Evolutionary conservation across 2,888 invertebrate genomes (phyloP).

Genomic region (Hyposoter didymator): DNA sequence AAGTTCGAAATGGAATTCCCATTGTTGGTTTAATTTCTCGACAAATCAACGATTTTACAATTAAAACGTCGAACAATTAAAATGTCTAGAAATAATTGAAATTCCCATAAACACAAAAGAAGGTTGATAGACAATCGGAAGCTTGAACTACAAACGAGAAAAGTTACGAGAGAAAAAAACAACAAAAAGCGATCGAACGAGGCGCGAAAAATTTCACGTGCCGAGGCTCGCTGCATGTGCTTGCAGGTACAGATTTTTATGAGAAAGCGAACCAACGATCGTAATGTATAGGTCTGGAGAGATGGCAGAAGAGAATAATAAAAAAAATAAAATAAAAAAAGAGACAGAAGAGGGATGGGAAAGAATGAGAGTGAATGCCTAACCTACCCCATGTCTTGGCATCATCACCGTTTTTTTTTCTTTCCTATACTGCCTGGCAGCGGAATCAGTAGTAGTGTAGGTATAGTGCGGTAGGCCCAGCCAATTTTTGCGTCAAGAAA

Average conservation of each 20-base stretch:
- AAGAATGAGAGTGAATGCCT: slow-evolving; percentile 72
- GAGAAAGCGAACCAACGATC: slow-evolving; percentile 18
- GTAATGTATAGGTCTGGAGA: slow-evolving; percentile 35
- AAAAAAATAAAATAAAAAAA: slow-evolving; percentile 3
- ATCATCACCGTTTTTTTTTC: slow-evolving; percentile 74
- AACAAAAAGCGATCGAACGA: neutral
- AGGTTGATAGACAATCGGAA: neutral
- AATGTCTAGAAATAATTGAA: neutral
- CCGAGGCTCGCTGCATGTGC: neutral
- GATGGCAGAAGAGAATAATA: slow-evolving; percentile 46
- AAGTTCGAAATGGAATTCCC: neutral
- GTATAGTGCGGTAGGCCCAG: slow-evolving; percentile 76
- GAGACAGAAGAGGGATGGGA: slow-evolving; percentile 43
- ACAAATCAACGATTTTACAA: neutral
- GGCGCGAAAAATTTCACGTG: slow-evolving; percentile 32
- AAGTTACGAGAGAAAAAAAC: neutral
- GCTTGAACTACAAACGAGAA: neutral
- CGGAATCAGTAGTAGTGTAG: slow-evolving; percentile 29
- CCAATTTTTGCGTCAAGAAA: slow-evolving; percentile 82
- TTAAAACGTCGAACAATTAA: neutral
- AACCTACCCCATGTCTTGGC: slow-evolving; percentile 82
- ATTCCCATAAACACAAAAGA: neutral
- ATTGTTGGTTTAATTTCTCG: neutral
- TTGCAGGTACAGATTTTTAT: slow-evolving; percentile 29
- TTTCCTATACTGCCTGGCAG: slow-evolving; percentile 61